phyloP scores from a whole-genome alignment of 1,140 invertebrate genomes.

The Drosophila novamexicana region DNA sequence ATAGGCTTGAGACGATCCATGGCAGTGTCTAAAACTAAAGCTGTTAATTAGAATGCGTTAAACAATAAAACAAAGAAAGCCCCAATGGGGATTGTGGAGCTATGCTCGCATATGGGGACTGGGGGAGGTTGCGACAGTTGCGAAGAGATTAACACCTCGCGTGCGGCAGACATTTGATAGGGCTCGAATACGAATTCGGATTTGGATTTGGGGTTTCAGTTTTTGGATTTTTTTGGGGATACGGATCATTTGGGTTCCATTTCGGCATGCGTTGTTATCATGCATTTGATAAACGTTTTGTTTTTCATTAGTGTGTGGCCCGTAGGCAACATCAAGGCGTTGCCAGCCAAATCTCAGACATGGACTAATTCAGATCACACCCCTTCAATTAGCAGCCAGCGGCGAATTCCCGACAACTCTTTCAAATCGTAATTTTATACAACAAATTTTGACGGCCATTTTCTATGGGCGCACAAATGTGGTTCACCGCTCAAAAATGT shows the following conservation, averaged over 20 bases:
- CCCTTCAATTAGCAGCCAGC: constrained; percentile 67
- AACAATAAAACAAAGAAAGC: constrained; percentile 78
- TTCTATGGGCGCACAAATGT: constrained; percentile 11
- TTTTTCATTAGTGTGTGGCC: constrained; percentile 74
- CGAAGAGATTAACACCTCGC: constrained; percentile 74
- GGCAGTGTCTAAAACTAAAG: constrained; percentile 59
- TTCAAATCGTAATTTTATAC: constrained; percentile 8
- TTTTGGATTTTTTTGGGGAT: constrained; percentile 8
- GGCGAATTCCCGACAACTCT: constrained; percentile 29
- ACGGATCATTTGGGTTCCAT: constrained; percentile 2
- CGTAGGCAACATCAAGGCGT: background rate
- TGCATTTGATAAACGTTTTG: constrained; percentile 81
- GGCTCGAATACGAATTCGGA: constrained; percentile 26
- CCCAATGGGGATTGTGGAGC: background rate
- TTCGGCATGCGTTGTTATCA: constrained; percentile 69
- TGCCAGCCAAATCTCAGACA: background rate
- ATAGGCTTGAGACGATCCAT: constrained; percentile 13
- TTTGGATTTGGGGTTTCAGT: background rate
- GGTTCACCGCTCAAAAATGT: constrained; percentile 15
- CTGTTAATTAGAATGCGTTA: constrained; percentile 82
- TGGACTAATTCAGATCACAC: constrained; percentile 56
- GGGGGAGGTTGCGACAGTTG: constrained; percentile 53
- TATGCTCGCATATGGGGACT: background rate
- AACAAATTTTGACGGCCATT: constrained; percentile 27
- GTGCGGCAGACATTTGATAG: constrained; percentile 62